These are phyloP conservation scores for Ophion slaviceki DNA, from an alignment of 2,888 invertebrate genomes.

Conservation along the genomic window DNA sequence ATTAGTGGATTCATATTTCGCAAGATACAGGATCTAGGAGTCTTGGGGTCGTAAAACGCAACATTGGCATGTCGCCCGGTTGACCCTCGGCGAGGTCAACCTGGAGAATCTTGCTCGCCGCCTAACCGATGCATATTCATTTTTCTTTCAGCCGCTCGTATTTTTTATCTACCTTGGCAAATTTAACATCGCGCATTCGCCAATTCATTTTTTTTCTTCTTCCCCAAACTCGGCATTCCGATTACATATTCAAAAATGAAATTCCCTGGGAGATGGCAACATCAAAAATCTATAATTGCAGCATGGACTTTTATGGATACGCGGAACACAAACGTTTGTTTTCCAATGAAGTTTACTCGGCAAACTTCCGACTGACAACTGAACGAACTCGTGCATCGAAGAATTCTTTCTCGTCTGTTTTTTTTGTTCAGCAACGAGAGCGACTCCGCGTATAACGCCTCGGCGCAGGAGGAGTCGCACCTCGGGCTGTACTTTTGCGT, in stretches of 20 bases:
- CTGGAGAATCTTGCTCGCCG: not conserved
- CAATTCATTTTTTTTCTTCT: not conserved
- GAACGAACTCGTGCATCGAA: not conserved
- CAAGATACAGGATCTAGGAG: not conserved
- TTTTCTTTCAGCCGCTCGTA: not conserved
- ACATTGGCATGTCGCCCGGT: slow-evolving; percentile 10
- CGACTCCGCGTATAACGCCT: not conserved
- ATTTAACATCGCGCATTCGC: not conserved
- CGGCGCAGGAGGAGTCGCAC: not conserved
- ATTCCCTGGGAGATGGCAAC: not conserved
- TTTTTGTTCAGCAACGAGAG: not conserved
- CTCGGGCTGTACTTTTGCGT: not conserved
- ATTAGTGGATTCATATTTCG: slow-evolving; percentile 19
- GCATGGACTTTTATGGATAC: too few species aligned
- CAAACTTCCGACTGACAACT: not conserved
- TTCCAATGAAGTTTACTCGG: not conserved
- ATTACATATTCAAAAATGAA: not conserved
- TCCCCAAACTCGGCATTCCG: not conserved
- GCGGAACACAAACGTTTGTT: not conserved
- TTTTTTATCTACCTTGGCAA: not conserved
- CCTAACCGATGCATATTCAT: slow-evolving; percentile 22
- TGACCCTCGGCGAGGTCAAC: slow-evolving; percentile 38
- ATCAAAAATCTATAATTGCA: not conserved
- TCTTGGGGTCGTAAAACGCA: slow-evolving; percentile 10
- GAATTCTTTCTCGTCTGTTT: not conserved